These are phyloP conservation scores for Polymixis flavicincta DNA, from an alignment of 2,888 invertebrate genomes.

Conservation along the genomic window DNA sequence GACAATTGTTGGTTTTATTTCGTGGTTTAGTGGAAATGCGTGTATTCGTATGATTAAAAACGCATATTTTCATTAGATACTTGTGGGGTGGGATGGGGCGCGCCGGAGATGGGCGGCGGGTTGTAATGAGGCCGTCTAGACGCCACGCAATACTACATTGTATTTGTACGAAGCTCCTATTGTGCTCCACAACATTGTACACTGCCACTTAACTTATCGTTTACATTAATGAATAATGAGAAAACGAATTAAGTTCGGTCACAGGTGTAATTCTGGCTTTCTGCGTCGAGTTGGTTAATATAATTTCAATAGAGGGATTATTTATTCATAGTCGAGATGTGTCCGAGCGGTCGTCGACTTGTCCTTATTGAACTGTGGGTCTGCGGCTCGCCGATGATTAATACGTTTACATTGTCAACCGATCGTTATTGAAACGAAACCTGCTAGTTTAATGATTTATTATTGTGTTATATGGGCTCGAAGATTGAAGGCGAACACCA, in stretches of 20 bases:
- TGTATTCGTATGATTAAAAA: conserved; percentile 73
- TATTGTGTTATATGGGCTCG: conserved; percentile 30
- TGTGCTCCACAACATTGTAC: conserved; percentile 67
- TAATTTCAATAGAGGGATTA: conserved; percentile 49
- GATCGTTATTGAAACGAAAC: conserved; percentile 57
- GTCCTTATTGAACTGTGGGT: conserved; percentile 50
- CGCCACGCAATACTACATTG: conserved; percentile 80
- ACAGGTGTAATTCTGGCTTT: conserved; percentile 41
- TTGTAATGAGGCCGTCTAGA: conserved; percentile 87
- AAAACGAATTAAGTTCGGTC: conserved; percentile 35
- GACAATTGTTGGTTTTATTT: conserved; percentile 46
- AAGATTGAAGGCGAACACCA: conserved; percentile 34
- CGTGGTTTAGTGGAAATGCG: conserved; percentile 31
- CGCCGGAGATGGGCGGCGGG: conserved; percentile 68
- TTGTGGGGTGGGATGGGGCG: conserved; percentile 67
- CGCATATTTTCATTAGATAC: conserved; percentile 83
- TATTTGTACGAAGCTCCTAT: conserved; percentile 81
- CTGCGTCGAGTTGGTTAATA: conserved; percentile 24
- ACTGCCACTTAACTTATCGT: conserved; percentile 72
- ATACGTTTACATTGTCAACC: conserved; percentile 59
- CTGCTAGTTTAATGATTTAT: conserved; percentile 56
- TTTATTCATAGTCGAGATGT: conserved; percentile 58
- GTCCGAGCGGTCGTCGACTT: conserved; percentile 62
- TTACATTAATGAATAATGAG: conserved; percentile 75
- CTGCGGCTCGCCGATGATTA: conserved; percentile 53